Conservation (phyloP, 1,140 invertebrate genomes). For the Heliconius melpomene region DNA sequence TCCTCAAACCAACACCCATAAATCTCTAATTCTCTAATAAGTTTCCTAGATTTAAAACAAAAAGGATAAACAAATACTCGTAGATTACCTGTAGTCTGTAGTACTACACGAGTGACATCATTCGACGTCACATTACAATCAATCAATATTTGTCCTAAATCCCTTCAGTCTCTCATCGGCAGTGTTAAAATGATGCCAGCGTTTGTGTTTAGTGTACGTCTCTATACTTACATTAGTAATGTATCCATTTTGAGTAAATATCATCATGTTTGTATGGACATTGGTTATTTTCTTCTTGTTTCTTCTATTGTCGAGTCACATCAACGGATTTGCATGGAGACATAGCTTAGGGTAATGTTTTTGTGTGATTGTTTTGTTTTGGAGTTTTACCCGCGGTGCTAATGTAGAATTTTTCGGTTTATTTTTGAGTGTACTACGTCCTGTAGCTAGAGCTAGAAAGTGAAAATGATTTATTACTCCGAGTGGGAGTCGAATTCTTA, state of each 20-base stretch:
- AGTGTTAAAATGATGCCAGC: constrained; percentile 28
- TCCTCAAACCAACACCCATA: too few relatives aligned
- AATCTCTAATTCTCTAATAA: not conserved
- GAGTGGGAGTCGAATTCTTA: too few relatives aligned
- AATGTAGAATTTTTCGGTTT: not conserved
- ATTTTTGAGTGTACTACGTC: too few relatives aligned
- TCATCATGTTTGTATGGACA: constrained; percentile 34
- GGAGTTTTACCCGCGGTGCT: not conserved
- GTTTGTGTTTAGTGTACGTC: constrained; percentile 13
- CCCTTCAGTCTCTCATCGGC: constrained; percentile 28
- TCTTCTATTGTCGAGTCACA: constrained; percentile 27
- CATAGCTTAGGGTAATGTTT: constrained; percentile 28
- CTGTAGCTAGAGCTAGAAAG: too few relatives aligned
- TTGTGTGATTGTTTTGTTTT: constrained; percentile 15
- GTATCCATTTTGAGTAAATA: constrained; percentile 7
- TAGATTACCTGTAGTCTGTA: constrained; percentile 11
- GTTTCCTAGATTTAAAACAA: not conserved
- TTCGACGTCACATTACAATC: constrained; percentile 21
- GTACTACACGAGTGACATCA: constrained; percentile 16
- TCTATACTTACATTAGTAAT: not conserved
- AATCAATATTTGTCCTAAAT: constrained; percentile 32
- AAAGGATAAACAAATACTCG: constrained; percentile 8
- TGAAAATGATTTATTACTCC: too few relatives aligned
- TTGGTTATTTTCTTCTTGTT: constrained; percentile 33
- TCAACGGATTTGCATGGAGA: constrained; percentile 40